These are phyloP conservation scores for Cheilosia vernalis DNA, from an alignment of 2,888 invertebrate genomes.

Conservation along the genomic window DNA sequence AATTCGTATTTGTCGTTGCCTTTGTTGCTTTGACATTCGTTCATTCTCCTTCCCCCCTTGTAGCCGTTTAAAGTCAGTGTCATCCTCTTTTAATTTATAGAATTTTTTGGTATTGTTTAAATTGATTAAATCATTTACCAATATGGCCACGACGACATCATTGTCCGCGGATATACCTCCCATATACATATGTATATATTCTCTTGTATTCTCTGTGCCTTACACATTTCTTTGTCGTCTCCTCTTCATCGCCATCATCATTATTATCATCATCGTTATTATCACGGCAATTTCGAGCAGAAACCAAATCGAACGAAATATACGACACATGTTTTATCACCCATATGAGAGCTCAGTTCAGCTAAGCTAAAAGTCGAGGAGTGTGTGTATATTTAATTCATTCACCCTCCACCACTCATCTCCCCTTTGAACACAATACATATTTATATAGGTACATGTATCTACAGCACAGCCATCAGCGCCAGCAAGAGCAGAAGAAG, in stretches of 20 bases:
- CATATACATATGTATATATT: constrained; percentile 4
- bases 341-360: constrained; percentile 30
- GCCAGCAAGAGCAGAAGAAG: constrained; percentile 7
- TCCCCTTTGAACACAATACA: constrained; percentile 28
- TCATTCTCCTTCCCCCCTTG: not conserved
- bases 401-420: constrained; percentile 38
- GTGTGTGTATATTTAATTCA: constrained; percentile 57
- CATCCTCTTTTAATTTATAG: constrained; percentile 40
- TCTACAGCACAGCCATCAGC: constrained; percentile 17
- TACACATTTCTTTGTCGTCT: constrained; percentile 24
- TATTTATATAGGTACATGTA: constrained; percentile 22
- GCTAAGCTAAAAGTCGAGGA: constrained; percentile 39
- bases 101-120: constrained; percentile 51
- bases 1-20: constrained; percentile 30
- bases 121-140: constrained; percentile 68
- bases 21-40: constrained; percentile 11
- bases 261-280: constrained; percentile 37
- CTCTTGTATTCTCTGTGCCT: constrained; percentile 20
- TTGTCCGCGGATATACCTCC: constrained; percentile 1
- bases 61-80: not conserved
- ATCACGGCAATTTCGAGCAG: constrained; percentile 44
- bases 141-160: constrained; percentile 45
- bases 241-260: constrained; percentile 20
- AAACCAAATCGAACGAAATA: constrained; percentile 58
- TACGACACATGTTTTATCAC: constrained; percentile 65